Evolutionary conservation across 1,140 invertebrate genomes (phyloP).

Genomic region (Papilio polytes): DNA sequence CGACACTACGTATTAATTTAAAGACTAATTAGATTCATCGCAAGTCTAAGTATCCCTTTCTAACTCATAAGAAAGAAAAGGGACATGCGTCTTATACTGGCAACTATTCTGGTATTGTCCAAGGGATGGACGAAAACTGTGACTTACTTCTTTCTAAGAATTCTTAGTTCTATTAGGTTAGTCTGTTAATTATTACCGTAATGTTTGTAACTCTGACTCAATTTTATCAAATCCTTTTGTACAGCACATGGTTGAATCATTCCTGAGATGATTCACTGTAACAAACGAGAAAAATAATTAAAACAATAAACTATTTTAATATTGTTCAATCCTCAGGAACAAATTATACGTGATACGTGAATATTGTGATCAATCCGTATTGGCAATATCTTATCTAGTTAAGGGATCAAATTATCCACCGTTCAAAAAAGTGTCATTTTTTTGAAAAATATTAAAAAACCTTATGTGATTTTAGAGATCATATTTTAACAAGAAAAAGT

Average conservation of each 20-base stretch:
- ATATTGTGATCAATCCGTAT: background rate
- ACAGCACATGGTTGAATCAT: background rate
- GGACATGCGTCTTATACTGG: background rate
- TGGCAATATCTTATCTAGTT: background rate
- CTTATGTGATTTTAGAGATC: too few species aligned
- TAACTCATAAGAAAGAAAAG: background rate
- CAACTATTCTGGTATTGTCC: background rate
- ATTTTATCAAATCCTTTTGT: slow-evolving; percentile 12
- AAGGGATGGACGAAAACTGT: background rate
- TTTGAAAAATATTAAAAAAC: too few species aligned
- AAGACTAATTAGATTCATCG: background rate
- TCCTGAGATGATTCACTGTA: background rate
- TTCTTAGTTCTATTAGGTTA: too few species aligned
- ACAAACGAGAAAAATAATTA: background rate
- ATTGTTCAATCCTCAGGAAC: background rate
- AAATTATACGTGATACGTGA: background rate
- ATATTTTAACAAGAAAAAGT: too few species aligned
- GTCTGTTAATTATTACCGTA: background rate
- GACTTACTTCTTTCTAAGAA: too few species aligned
- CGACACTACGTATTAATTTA: background rate
- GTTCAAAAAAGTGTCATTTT: background rate
- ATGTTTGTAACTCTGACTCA: background rate
- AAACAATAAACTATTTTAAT: too few species aligned
- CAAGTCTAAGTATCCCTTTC: background rate
- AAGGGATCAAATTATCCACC: background rate